Conservation (phyloP, 37 sponge, comb jelly and placozoan species). For the Crambe crambe region DNA sequence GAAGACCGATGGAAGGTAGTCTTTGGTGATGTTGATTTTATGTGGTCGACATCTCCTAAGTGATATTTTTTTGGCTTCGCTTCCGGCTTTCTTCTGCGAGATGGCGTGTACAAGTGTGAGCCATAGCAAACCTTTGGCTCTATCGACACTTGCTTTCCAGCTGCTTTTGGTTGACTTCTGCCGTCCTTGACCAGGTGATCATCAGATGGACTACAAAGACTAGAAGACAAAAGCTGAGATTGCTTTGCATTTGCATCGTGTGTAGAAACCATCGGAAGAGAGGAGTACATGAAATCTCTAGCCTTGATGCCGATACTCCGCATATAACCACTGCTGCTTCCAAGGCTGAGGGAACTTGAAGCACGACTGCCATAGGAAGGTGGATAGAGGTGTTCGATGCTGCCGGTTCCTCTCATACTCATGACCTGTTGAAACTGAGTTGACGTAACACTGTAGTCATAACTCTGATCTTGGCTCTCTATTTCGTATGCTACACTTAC, state of each 20-base stretch:
- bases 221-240: not conserved
- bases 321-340: not conserved
- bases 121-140: not conserved
- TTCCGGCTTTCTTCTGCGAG: not conserved
- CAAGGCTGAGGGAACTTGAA: conserved; percentile 13
- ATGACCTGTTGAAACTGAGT: conserved; percentile 13
- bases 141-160: not conserved
- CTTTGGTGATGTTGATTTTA: too few relatives aligned
- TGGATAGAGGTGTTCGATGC: conserved; percentile 31
- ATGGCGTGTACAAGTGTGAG: conserved; percentile 1
- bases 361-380: conserved; percentile 28
- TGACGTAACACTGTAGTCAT: not conserved
- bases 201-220: not conserved
- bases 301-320: not conserved
- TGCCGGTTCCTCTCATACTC: not conserved
- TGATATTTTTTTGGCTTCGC: not conserved
- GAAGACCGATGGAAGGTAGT: too few relatives aligned
- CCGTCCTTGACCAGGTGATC: too few relatives aligned
- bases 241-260: not conserved
- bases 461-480: not conserved
- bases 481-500: conserved; percentile 6
- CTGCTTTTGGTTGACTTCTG: too few relatives aligned
- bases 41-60: not conserved
- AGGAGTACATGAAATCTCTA: not conserved
- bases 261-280: conserved; percentile 2